Conservation (phyloP, 2,113 vertebrate species). For the Cariama cristata region DNA sequence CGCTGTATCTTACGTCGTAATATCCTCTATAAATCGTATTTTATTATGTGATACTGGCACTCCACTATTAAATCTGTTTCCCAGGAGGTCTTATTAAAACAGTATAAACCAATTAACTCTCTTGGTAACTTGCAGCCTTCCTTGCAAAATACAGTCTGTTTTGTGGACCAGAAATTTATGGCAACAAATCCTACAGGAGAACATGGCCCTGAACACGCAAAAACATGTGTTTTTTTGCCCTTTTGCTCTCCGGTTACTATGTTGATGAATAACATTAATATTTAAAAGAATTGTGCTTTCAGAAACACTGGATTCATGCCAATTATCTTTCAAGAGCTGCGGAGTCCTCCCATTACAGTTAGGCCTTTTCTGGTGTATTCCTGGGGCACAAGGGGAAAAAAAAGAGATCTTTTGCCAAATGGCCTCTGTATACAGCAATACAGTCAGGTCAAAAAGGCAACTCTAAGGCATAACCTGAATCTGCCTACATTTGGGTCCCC, state of each 20-base stretch:
- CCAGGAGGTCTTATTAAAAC: slow-evolving; percentile 76
- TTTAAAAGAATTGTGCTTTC: slow-evolving; percentile 21
- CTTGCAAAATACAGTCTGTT: slow-evolving; percentile 53
- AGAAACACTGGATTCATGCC: slow-evolving; percentile 15
- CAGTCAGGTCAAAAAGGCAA: neutral
- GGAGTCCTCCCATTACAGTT: neutral
- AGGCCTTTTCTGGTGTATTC: neutral
- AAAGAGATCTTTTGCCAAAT: neutral
- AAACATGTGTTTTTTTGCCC: slow-evolving; percentile 21
- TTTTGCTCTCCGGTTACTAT: slow-evolving; percentile 1
- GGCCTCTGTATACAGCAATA: neutral
- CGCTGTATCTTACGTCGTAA: neutral
- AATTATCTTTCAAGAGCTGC: neutral
- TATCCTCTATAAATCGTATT: neutral
- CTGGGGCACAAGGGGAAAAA: neutral
- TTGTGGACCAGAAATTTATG: slow-evolving; percentile 52
- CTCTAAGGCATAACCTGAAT: neutral
- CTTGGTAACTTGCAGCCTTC: slow-evolving; percentile 61
- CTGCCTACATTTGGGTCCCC: neutral
- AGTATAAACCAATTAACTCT: slow-evolving; percentile 74
- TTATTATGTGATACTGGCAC: slow-evolving; percentile 59
- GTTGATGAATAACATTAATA: slow-evolving; percentile 34
- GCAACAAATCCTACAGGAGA: slow-evolving; percentile 58
- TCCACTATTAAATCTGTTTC: slow-evolving; percentile 50
- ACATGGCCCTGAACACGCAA: slow-evolving; percentile 46